A percentile compares a stretch with the other conserved stretches of the same genome.
Conservation (phyloP, 2,113 vertebrate species). For the Panurus biarmicus region DNA sequence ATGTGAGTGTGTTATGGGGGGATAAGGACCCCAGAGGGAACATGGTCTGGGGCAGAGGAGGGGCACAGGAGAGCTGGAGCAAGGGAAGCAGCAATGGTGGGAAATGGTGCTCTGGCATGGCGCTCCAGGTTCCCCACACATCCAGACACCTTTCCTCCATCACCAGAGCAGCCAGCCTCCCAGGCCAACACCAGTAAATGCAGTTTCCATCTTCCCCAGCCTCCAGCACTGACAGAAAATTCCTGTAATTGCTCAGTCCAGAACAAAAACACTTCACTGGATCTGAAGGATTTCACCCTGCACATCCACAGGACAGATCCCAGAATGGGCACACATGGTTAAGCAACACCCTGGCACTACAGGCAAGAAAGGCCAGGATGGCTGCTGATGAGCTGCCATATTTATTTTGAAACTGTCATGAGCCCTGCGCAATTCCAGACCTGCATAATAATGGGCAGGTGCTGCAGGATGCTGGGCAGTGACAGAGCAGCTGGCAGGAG, state of each 20-base stretch:
- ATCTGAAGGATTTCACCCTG: not conserved
- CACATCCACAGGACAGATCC: not conserved
- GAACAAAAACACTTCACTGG: not conserved
- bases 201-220: not conserved
- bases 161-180: not conserved
- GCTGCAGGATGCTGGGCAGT: not conserved
- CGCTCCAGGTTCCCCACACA: no score
- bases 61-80: not conserved
- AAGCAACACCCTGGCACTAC: not conserved
- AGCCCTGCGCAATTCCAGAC: not conserved
- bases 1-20: not conserved
- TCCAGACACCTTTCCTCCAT: not conserved
- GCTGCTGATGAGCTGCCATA: not conserved
- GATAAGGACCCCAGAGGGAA: not conserved
- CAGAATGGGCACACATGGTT: accelerated
- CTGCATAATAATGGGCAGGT: not conserved
- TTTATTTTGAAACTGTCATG: not conserved
- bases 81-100: not conserved
- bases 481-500: not conserved
- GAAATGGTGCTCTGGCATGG: not conserved
- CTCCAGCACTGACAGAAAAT: not conserved
- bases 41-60: not conserved
- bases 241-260: not conserved
- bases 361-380: not conserved
- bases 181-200: not conserved